Percentiles rank a stretch among this genome's conserved stretches.
Conservation (phyloP, 2,113 vertebrate genomes). For the Tautogolabrus adspersus region DNA sequence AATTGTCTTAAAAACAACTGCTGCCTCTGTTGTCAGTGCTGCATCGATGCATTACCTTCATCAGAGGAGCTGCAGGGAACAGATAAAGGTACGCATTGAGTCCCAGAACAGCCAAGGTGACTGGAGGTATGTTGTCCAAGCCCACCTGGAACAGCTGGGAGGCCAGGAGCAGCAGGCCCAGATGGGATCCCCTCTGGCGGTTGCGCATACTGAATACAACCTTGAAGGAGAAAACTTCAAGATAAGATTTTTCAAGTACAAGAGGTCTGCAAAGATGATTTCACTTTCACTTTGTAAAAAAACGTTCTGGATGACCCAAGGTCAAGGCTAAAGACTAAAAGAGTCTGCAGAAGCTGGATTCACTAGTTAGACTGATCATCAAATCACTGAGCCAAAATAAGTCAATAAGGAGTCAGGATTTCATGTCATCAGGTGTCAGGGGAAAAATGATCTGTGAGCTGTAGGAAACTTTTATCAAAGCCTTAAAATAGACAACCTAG, state of each 20-base stretch:
- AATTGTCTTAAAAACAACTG: neutral
- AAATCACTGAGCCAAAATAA: too few species aligned
- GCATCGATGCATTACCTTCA: conserved; percentile 63
- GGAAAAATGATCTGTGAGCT: too few species aligned
- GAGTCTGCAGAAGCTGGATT: too few species aligned
- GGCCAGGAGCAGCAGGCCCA: conserved; percentile 89
- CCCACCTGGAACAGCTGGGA: conserved; percentile 90
- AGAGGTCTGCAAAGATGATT: neutral
- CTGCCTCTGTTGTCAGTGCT: neutral
- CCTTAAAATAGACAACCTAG: too few species aligned
- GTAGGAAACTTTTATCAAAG: too few species aligned
- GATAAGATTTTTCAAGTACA: too few species aligned
- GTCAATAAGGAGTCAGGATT: too few species aligned
- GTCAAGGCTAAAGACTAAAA: too few species aligned
- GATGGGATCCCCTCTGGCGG: conserved; percentile 81
- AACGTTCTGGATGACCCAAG: too few species aligned
- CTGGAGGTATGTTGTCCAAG: conserved; percentile 90
- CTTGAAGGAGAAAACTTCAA: neutral
- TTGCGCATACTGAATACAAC: conserved; percentile 74
- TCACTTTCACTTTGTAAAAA: too few species aligned
- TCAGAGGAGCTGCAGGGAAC: conserved; percentile 84
- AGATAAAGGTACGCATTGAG: conserved; percentile 92
- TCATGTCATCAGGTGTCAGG: too few species aligned
- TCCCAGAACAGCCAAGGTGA: conserved; percentile 88
- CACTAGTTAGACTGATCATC: too few species aligned